phyloP scores from a whole-genome alignment of 2,113 vertebrate genomes.

The Edolisoma coerulescens region DNA sequence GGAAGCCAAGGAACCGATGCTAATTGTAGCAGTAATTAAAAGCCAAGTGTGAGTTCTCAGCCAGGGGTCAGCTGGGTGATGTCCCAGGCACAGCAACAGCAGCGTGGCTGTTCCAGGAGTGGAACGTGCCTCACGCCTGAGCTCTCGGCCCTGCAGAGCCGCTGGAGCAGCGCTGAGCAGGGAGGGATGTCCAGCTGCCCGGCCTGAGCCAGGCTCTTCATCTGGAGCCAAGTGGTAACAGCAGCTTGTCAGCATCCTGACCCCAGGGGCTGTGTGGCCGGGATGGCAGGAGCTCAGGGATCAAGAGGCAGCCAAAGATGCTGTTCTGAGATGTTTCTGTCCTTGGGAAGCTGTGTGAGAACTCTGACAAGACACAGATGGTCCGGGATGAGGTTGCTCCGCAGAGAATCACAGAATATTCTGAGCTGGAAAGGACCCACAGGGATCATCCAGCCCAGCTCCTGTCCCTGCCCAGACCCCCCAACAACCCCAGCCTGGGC shows the following conservation, averaged over 20 bases:
- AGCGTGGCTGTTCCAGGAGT: not conserved
- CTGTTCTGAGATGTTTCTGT: not conserved
- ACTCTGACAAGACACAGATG: not conserved
- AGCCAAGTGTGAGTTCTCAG: not conserved
- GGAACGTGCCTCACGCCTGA: not conserved
- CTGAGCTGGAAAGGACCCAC: not conserved
- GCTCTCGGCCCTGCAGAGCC: not conserved
- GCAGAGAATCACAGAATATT: not conserved
- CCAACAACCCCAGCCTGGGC: not conserved
- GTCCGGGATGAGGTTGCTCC: not conserved
- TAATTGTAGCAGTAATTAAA: conserved; percentile 31
- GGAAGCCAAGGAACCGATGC: not conserved
- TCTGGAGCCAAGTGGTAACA: not conserved
- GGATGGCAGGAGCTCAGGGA: not conserved
- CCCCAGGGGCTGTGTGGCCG: not conserved
- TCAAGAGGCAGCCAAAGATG: not conserved
- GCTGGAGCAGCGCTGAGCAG: not conserved
- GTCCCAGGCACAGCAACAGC: not conserved
- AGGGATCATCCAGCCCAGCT: rapidly evolving
- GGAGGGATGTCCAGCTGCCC: not conserved
- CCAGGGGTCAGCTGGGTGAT: not conserved
- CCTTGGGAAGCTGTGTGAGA: not conserved
- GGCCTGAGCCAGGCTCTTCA: not conserved
- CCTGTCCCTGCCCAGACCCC: rapidly evolving
- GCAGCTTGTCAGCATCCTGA: not conserved